Conservation (phyloP, 2,797 vertebrate genomes). For the Enteromius trimaculatus region DNA sequence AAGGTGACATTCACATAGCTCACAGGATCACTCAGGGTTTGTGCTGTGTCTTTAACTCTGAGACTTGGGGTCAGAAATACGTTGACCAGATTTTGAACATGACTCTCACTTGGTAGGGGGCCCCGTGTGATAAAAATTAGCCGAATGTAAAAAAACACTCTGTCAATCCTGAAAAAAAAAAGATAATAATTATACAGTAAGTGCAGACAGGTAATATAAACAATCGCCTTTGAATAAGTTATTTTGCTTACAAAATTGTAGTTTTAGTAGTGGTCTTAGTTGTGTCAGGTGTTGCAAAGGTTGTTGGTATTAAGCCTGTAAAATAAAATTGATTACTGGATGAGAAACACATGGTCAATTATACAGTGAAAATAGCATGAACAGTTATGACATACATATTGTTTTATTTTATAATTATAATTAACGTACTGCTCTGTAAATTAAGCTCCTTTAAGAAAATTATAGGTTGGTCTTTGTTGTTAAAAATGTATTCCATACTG, state of each 20-base stretch:
- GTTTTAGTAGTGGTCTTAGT: no score
- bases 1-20: not conserved
- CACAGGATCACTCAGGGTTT: not conserved
- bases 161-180: not conserved
- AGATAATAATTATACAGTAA: not conserved
- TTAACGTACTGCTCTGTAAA: not conserved
- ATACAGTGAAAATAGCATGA: not conserved
- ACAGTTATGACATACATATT: not conserved
- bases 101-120: not conserved
- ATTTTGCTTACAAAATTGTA: no score
- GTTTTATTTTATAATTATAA: not conserved
- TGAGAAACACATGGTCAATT: not conserved
- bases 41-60: not conserved
- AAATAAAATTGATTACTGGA: not conserved
- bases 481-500: conserved; percentile 22
- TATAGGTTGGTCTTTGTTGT: conserved; percentile 12
- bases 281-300: not conserved
- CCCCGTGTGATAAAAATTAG: not conserved
- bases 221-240: not conserved
- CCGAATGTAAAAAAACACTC: not conserved
- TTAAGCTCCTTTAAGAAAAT: conserved; percentile 16
- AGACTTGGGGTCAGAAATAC: not conserved
- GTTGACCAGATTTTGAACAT: not conserved
- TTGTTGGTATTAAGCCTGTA: not conserved
- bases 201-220: not conserved